Base-by-base conservation (phyloP, 2,113 vertebrate species). In the Anarhynchus alexandrinus region DNA sequence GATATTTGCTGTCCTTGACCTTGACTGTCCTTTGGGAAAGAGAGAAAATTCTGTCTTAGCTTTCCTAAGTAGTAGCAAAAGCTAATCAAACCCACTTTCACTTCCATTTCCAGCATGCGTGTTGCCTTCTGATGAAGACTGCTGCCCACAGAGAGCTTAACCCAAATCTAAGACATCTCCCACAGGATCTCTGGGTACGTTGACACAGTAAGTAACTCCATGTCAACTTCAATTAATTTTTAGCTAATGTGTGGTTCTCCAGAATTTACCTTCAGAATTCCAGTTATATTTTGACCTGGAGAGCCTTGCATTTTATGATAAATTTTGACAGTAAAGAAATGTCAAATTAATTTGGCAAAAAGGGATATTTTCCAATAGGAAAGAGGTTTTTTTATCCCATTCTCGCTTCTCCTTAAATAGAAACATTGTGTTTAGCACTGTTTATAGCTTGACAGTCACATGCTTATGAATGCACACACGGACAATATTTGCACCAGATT, bases 21-120 rank as follows among this genome's bases (percentile, higher is more conserved):
- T 82, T 76, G 66, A 49, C 21, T 77, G 34, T 78, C 45, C 40
- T 82, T 77, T 86, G 55, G 55, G 55, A 97, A 96, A 57, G 30
- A 67, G 34, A 91, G 38, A 83, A 94, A 90, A 71, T 21, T 86
- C 15, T 4, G 47, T 45, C 45, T 72, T 42, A 77, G 67, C n/a
- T 93, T 94, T 96, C 81, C 67, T 73, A 85, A 77, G 58, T 58
- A 87, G 54, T 6, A 78, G 38, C 47, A 91, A 93, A 89, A 84
- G 59, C 42, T 79, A 92, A 88, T 77, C 52, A 86, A 96, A 93
- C 54, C 77, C 51, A 74, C 55, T 61, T 54, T 47, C 36, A 82
- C 71, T 91, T 88, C 38, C n/a, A 91, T 81, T 77, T 90, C 40
- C 52, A 88, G 57, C 18, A 42, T 32, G n/a, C 23, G 12, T 45